Evolutionary conservation across 2,113 vertebrate species (phyloP), one percentile per base, ranked within the genome.

Genomic region (Crotophaga sulcirostris): DNA sequence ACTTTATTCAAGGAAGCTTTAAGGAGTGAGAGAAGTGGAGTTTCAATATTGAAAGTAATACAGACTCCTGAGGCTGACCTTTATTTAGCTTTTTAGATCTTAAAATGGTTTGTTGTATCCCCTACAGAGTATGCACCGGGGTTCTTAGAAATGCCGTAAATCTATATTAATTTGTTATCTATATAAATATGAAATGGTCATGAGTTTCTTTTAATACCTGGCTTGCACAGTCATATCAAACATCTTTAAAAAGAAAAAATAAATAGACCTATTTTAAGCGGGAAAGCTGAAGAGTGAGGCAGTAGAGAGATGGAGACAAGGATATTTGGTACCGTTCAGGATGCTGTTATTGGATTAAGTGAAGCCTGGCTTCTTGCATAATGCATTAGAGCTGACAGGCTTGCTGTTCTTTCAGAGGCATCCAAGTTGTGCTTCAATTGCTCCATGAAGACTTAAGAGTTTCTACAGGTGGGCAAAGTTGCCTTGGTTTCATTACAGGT

Each of bases 331-430:
- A 4, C 62, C 24, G n/a, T 29, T 78, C n/a, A 62, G 58, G 49
- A 19, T 85, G 70, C 58, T 76, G 15, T 87, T 87, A 69, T 1
- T 90, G 24, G 42, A 23, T 90, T 73, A 67, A 67, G 29, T 62
- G n/a, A 92, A 91, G 81, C 66, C 89, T 94, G 91, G 54, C 62
- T 77, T 94, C 63, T 67, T 73, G 78, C 55, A 51, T 63, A 67
- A 80, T 25, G 38, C 63, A 54, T 60, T 89, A 36, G 44, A 94
- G 19, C 62, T 94, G 84, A 66, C 77, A 79, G 69, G 49, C 40
- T 84, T 86, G 59, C 49, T 84, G 54, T 68, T 94, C 62, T 42
- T 60, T 40, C 1, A 5, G 55, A 51, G 42, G 54, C 49, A 78
- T 82, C 74, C 56, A 10, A 68, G 72, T 38, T 72, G 21, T 49